A percentile compares a stretch with the other conserved stretches of the same genome.
These are phyloP conservation scores for Embiotoca jacksoni DNA, from an alignment of 2,113 vertebrate genomes.

Conservation along the genomic window DNA sequence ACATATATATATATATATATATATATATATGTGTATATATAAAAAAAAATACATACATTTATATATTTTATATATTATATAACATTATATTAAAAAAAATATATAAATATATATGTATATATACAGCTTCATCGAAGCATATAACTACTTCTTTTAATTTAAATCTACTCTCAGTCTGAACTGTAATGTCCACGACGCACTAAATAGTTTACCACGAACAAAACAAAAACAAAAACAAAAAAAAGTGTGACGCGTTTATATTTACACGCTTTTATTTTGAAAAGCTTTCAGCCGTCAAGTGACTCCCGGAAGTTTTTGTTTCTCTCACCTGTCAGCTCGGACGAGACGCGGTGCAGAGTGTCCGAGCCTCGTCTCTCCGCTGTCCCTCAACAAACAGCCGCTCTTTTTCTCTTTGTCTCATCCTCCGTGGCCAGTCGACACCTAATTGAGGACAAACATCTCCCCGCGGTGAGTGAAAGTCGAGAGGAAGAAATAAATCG, in stretches of 20 bases:
- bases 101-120: no score
- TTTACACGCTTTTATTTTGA: slow-evolving; percentile 73
- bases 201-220: not conserved
- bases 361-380: slow-evolving; percentile 57
- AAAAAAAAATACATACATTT: no score
- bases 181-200: not conserved
- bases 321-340: slow-evolving; percentile 77
- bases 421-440: slow-evolving; percentile 19
- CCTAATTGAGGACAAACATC: slow-evolving; percentile 58
- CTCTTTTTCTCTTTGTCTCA: slow-evolving; percentile 11
- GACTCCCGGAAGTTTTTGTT: slow-evolving; percentile 84
- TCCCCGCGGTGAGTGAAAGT: slow-evolving; percentile 55
- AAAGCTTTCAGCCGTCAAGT: slow-evolving; percentile 42
- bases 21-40: no score
- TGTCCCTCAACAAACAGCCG: slow-evolving; percentile 43
- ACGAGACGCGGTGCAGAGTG: slow-evolving; percentile 61
- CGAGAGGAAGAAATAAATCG: slow-evolving; percentile 23
- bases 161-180: not conserved
- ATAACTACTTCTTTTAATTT: no score
- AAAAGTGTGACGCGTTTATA: not conserved
- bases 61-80: no score
- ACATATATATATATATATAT: no score
- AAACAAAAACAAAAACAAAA: no score
- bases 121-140: no score
- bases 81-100: no score